Base-by-base conservation (phyloP, 2,888 invertebrate genomes). In the Cremastobaeus sp. region DNA sequence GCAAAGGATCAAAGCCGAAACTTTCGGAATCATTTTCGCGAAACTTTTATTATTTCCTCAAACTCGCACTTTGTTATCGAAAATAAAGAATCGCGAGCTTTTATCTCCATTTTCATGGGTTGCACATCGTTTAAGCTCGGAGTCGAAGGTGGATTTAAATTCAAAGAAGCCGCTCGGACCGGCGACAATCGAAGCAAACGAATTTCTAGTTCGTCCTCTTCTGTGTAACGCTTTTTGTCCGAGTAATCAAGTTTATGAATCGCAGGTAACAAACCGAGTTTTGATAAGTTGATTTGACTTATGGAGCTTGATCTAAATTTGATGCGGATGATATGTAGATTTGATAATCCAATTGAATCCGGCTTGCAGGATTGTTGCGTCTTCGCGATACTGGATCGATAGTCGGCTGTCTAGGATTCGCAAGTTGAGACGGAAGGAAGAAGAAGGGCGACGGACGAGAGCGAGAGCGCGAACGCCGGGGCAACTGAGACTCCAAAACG, bases 341-440 rank as follows among this genome's bases (percentile, higher is more conserved):
- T 60, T 65, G 65, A 73, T 76, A 73, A 76, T 73, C 37, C 48
- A 76, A 66, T 76, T 37, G 54, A 69, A 74, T 66, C 14, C 32
- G 59, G 32, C 43, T 68, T 34, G 55, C 8, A 41, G 62, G 32
- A 60, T 70, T 70, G 66, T 76, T 73, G 55, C 57, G 62, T 54
- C 72, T 59, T 60, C 17, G 54, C 55, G 11, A 45, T 30, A 47
- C 3, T 3, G 39, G 47, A 59, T 68, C 70, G 48, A 64, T 64
- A 62, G 35, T 45, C 35, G 21, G 64, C 60, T 57, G 65, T 55
- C 69, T 73, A 39, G 68, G 39, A 34, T 73, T 65, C 47, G 59
- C 59, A 14, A 55, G 47, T 35, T 52, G 15, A 20, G 52, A 17
- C 37, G 35, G 35, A 59, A 47, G 59, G 35, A 52, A 47, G 20